phyloP scores from a whole-genome alignment of 1,140 invertebrate genomes.

The Drosophila prosaltans region DNA sequence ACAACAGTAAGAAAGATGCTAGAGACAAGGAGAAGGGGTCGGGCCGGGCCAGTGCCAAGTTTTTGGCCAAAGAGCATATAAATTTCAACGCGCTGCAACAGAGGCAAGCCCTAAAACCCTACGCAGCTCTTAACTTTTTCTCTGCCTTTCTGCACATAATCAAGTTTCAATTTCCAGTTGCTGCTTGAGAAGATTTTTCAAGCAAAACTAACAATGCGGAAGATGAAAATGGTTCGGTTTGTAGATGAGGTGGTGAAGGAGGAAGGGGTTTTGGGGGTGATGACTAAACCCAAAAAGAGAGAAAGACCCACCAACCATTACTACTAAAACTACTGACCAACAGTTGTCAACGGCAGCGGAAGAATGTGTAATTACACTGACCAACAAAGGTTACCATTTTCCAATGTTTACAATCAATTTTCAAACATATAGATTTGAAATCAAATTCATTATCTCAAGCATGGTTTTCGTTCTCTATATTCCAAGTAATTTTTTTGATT shows the following conservation, averaged over 20 bases:
- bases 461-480: too few species aligned
- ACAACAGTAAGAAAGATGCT: constrained; percentile 13
- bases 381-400: constrained; percentile 12
- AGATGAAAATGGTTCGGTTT: constrained; percentile 21
- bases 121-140: constrained; percentile 39
- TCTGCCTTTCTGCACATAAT: constrained; percentile 75
- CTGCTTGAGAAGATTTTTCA: constrained; percentile 56
- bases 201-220: constrained; percentile 67
- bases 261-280: neutral
- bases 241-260: neutral
- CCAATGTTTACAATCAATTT: too few species aligned
- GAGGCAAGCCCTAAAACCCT: constrained; percentile 21
- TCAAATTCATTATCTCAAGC: too few species aligned
- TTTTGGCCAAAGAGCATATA: constrained; percentile 77
- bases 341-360: constrained; percentile 65
- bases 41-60: constrained; percentile 42
- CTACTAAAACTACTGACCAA: constrained; percentile 41
- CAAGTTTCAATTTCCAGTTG: constrained; percentile 79
- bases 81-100: constrained; percentile 60
- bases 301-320: neutral
- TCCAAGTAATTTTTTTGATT: too few species aligned
- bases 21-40: neutral
- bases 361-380: constrained; percentile 60
- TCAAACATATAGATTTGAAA: neutral
- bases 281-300: constrained; percentile 23